These are phyloP conservation scores for Grallaria varia DNA, from an alignment of 2,113 vertebrate genomes.

Conservation along the genomic window DNA sequence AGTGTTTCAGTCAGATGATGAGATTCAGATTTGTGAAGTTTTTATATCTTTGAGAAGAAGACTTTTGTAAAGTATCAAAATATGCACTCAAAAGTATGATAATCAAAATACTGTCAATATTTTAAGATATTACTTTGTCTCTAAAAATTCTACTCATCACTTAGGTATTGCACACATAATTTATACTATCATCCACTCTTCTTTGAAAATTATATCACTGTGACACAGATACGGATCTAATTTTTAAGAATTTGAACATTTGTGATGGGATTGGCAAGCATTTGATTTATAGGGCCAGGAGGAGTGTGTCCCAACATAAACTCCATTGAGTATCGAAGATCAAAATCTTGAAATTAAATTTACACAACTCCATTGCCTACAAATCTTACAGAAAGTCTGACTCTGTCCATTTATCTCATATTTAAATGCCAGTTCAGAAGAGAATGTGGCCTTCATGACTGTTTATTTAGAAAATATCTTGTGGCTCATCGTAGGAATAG, in stretches of 20 bases:
- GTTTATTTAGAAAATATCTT: constrained; percentile 1
- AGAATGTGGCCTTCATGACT: not conserved
- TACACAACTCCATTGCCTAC: not conserved
- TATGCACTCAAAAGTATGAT: not conserved
- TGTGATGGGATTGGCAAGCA: not conserved
- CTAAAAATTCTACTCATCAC: not conserved
- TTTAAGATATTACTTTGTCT: not conserved
- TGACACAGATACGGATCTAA: not conserved
- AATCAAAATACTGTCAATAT: not conserved
- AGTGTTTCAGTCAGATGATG: not conserved
- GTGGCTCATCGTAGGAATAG: not conserved
- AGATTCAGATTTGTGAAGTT: not conserved
- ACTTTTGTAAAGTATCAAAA: not conserved
- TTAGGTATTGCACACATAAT: not conserved
- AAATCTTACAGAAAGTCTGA: not conserved
- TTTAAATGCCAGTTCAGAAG: not conserved
- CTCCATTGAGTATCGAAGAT: not conserved
- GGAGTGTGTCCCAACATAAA: not conserved
- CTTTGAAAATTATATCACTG: not conserved
- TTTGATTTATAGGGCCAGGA: not conserved
- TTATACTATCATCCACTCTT: not conserved
- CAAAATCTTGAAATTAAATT: not conserved
- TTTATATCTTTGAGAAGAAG: not conserved
- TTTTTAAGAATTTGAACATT: not conserved
- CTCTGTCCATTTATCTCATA: not conserved